A percentile compares a stretch with the other conserved stretches of the same genome.
phyloP scores from a whole-genome alignment of 2,888 invertebrate species.

The Formica aserva region DNA sequence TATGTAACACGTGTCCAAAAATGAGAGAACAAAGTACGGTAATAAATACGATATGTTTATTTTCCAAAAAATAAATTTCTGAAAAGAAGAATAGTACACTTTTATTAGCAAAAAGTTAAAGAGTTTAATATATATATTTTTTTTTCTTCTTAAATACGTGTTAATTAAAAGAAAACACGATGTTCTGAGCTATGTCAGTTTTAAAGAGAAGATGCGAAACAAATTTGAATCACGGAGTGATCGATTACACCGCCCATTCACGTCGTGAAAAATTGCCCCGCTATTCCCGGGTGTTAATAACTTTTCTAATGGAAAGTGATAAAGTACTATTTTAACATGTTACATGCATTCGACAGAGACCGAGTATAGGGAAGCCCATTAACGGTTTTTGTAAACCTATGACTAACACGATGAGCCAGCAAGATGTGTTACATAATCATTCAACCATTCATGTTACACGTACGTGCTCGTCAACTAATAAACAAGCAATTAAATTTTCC shows the following conservation, averaged over 20 bases:
- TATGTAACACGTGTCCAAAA: background rate
- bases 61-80: background rate
- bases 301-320: slow-evolving; percentile 54
- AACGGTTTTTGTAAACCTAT: slow-evolving; percentile 46
- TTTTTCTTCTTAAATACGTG: slow-evolving; percentile 10
- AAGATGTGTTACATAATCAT: slow-evolving; percentile 44
- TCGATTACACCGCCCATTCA: slow-evolving; percentile 33
- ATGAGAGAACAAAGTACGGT: background rate
- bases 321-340: slow-evolving; percentile 51
- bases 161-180: slow-evolving; percentile 1
- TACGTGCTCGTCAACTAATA: slow-evolving; percentile 12
- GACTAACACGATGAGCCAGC: slow-evolving; percentile 53
- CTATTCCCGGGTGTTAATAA: slow-evolving; percentile 41
- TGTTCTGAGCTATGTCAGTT: background rate
- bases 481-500: slow-evolving; percentile 44
- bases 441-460: slow-evolving; percentile 13
- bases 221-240: slow-evolving; percentile 44
- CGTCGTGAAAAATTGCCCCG: slow-evolving; percentile 32
- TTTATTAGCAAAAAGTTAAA: background rate
- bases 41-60: background rate
- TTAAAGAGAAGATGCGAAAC: slow-evolving; percentile 13
- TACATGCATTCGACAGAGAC: slow-evolving; percentile 38
- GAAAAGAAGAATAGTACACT: background rate
- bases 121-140: background rate
- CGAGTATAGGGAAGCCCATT: slow-evolving; percentile 38